Conservation (phyloP, 1,140 invertebrate genomes). For the Apis florea region DNA sequence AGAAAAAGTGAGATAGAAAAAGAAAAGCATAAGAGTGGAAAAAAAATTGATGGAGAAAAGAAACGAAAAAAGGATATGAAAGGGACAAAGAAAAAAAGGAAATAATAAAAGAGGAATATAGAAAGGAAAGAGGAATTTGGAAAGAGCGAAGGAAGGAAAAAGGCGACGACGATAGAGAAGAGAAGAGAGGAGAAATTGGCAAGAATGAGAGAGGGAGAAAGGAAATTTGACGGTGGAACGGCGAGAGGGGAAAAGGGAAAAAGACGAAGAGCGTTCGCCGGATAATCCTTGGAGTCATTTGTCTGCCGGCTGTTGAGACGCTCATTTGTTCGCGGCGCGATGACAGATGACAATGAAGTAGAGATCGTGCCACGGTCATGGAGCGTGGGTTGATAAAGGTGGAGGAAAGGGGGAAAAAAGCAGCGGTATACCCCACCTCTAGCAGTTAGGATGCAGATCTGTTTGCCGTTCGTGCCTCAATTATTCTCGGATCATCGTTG, state of each 20-base stretch:
- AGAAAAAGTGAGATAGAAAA: conserved; percentile 3
- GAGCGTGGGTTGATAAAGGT: conserved; percentile 18
- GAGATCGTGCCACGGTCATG: conserved; percentile 59
- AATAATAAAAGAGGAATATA: neutral
- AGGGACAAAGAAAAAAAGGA: neutral
- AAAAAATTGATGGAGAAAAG: conserved; percentile 18
- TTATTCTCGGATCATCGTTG: conserved; percentile 80
- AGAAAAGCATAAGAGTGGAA: conserved; percentile 44
- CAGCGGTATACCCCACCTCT: conserved; percentile 4
- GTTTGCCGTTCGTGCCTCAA: conserved; percentile 78
- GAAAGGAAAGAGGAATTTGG: too few species aligned
- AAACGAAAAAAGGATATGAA: neutral
- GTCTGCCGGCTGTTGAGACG: conserved; percentile 72
- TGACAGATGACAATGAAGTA: conserved; percentile 80
- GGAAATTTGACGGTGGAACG: neutral
- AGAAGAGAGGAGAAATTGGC: neutral
- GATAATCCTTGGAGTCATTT: conserved; percentile 78
- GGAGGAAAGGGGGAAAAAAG: neutral
- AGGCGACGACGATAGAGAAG: neutral
- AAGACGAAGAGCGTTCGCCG: conserved; percentile 66
- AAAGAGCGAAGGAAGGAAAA: conserved; percentile 40
- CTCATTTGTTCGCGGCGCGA: conserved; percentile 77
- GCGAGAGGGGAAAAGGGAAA: conserved; percentile 20
- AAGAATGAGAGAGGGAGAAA: conserved; percentile 25
- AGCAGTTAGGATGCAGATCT: conserved; percentile 65